These are phyloP conservation scores for Drosophila multiciliata DNA, from an alignment of 2,888 invertebrate species.

Conservation along the genomic window DNA sequence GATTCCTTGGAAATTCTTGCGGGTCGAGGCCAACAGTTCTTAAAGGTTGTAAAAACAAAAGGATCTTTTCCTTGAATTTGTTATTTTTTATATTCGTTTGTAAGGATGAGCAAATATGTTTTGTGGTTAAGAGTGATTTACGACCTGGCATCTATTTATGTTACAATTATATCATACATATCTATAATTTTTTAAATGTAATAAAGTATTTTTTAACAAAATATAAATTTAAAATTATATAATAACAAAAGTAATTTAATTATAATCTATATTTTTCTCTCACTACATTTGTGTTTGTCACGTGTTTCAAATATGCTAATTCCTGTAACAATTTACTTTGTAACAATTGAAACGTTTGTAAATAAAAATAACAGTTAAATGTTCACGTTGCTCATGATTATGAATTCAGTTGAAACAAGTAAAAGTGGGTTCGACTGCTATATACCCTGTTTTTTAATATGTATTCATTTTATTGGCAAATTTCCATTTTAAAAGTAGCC, in stretches of 20 bases:
- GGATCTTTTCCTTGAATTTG: background rate
- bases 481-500: no score
- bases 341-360: background rate
- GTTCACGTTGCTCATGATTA: background rate
- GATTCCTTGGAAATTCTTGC: slow-evolving; percentile 45
- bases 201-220: background rate
- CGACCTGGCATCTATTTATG: background rate
- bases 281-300: background rate
- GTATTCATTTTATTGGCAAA: no score
- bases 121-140: background rate
- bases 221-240: background rate
- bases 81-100: background rate
- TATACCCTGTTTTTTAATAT: no score
- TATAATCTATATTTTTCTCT: background rate
- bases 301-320: background rate
- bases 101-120: background rate
- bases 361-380: background rate
- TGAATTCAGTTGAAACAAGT: background rate
- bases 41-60: slow-evolving; percentile 2
- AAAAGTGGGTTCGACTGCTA: no score
- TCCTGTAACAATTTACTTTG: background rate
- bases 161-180: background rate
- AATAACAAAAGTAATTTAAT: background rate
- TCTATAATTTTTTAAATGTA: background rate
- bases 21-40: background rate